Evolutionary conservation across 2,797 vertebrate genomes (phyloP), one percentile per base, ranked within the genome.

Genomic region (Jordanella pulchra): DNA sequence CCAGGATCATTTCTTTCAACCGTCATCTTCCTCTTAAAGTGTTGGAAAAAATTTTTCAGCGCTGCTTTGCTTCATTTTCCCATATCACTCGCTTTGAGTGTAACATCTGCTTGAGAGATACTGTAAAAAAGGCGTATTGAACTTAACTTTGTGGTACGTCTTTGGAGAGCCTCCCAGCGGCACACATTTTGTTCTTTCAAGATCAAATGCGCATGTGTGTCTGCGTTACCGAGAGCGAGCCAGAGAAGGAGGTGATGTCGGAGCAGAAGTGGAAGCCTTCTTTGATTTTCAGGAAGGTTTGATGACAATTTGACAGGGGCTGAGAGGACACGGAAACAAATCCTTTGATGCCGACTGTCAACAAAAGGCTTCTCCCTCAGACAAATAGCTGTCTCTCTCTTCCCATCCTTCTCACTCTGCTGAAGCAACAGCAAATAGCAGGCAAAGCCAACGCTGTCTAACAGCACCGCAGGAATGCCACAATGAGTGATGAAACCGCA

Each of bases 291-390:
- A 75, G 69, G 73, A 87, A 88, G 85, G 80, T 89, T 90, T 78
- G 60, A 81, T 91, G 86, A 86, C 84, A 88, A 83, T 89, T 89
- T 91, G 89, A 92, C 87, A 86, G 80, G 45, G 78, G 79, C 79
- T 86, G 82, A 91, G 81, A 87, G 86, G 87, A 90, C 82, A 81
- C 25, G 73, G 78, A 80, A 72, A 85, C 84, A 81, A 86, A 82
- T 79, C 80, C 87, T 92, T 90, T 93, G 87, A 89, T 89, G 86
- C 84, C n/a, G 82, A 82, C 79, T 89, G 87, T 87, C 77, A 84
- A 91, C 89, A 89, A 85, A 88, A 88, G 82, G 71, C 83, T 87
- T 76, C 84, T 79, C 69, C 74, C 78, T 79, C 78, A 86, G 80
- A 88, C 87, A 84, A 86, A 87, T 80, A 85, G 75, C 86, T 84